A percentile compares a stretch with the other conserved stretches of the same genome.
These are phyloP conservation scores for Teleopsis dalmanni DNA, from an alignment of 1,140 invertebrate genomes.

Conservation along the genomic window DNA sequence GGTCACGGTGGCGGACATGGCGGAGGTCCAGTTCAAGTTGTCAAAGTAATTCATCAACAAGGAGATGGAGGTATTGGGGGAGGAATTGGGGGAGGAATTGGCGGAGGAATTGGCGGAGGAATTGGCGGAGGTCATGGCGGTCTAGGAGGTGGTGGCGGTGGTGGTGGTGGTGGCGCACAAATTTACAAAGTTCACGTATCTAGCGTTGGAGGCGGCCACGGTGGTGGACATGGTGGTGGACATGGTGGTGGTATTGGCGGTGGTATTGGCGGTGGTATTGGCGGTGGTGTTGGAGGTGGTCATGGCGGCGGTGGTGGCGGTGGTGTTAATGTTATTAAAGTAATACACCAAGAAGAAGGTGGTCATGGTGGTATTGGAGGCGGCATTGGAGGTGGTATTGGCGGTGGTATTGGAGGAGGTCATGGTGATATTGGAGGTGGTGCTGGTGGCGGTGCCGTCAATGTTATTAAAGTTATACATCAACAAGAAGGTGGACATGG, in stretches of 20 bases:
- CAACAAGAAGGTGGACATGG: not conserved
- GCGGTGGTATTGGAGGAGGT: not conserved
- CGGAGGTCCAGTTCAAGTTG: slow-evolving; percentile 18
- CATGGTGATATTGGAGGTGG: not conserved
- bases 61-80: slow-evolving; percentile 13
- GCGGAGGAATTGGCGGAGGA: not conserved
- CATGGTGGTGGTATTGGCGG: slow-evolving; percentile 9
- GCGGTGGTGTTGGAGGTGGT: slow-evolving; percentile 1
- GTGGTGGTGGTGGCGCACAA: not conserved
- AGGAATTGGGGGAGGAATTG: no score
- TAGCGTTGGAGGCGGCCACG: not conserved
- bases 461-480: not conserved
- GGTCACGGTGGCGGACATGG: slow-evolving; percentile 8
- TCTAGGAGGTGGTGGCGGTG: no score
- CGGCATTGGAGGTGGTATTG: not conserved
- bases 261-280: slow-evolving; percentile 13
- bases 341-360: not conserved
- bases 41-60: slow-evolving; percentile 21
- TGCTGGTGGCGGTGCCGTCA: no score
- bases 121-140: not conserved
- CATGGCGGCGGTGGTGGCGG: not conserved
- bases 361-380: no score
- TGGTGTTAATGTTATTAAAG: not conserved
- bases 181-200: not conserved
- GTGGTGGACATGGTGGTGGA: not conserved